These are phyloP conservation scores for Damaliscus lunatus DNA, from an alignment of 2,113 vertebrate genomes.

Conservation along the genomic window DNA sequence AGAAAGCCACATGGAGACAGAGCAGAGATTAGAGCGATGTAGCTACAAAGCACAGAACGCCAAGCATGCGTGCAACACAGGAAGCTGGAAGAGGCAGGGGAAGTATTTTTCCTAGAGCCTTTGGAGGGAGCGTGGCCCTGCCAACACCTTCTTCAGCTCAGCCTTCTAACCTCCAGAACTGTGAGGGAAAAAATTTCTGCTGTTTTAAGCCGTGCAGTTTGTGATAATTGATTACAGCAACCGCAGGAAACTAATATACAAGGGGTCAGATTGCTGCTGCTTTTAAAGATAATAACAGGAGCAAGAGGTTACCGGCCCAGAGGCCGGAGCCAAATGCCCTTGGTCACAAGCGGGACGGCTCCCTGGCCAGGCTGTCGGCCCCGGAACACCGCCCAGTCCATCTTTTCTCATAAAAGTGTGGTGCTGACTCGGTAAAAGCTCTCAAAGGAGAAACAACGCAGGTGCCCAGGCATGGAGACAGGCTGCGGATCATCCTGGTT, in stretches of 20 bases:
- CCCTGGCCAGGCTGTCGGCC: not conserved
- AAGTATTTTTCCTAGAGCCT: rapidly evolving
- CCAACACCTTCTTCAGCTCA: not conserved
- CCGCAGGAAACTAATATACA: rapidly evolving
- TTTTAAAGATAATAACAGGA: not conserved
- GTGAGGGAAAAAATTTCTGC: not conserved
- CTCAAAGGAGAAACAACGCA: not conserved
- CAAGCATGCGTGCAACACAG: rapidly evolving
- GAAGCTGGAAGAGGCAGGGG: not conserved
- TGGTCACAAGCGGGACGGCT: rapidly evolving
- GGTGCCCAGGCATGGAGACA: not conserved
- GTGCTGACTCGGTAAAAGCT: not conserved
- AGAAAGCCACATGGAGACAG: rapidly evolving
- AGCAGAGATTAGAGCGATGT: rapidly evolving
- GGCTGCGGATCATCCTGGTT: too few relatives aligned
- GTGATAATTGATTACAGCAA: not conserved
- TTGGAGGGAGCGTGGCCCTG: rapidly evolving
- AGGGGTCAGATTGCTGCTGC: not conserved
- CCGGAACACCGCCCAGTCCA: not conserved
- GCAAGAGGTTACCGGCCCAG: not conserved
- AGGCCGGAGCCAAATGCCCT: not conserved
- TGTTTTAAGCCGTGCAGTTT: not conserved
- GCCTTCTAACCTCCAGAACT: not conserved
- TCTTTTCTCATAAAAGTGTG: not conserved
- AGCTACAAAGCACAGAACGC: not conserved